Evolutionary conservation across 1,140 invertebrate genomes (phyloP), one percentile per base, ranked within the genome.

Genomic region (Phenacoccus solenopsis): DNA sequence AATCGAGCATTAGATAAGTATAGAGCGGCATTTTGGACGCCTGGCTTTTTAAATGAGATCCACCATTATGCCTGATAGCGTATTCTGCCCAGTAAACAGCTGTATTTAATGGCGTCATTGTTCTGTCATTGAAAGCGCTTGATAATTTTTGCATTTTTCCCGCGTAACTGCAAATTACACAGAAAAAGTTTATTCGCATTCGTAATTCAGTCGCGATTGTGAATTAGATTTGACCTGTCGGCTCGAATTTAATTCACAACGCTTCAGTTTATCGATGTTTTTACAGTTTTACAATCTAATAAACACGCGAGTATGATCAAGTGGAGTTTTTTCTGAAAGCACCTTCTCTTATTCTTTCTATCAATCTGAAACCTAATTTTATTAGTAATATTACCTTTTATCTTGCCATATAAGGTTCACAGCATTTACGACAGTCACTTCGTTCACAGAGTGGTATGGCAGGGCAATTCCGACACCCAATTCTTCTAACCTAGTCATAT

Each of bases 71-170:
- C 59, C 80, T 77, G 4, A 82, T 76, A 0, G 84, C 76, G 72
- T 84, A 85, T 73, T 86, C 84, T 5, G 82, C 78, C 84, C 85
- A 86, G 72, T 78, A 85, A 69, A 79, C 75, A 1, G 84, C 84
- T 2, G 78, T 81, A 13, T 86, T 79, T 30, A 83, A 61, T 0
- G 85, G 78, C 67, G 77, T 78, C 28, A 80, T 73, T 4, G 81
- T 81, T 73, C 83, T 81, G 70, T 83, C 82, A 32, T 76, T n/a
- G 20, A 78, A 80, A n/a, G 67, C 5, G 16, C 25, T 35, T 9
- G 71, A 69, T 30, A 72, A n/a, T 13, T 56, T 56, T 32, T 56
- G 49, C 10, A 67, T 67, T 68, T 70, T 70, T 35, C 72, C 71
- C 35, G 20, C 68, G 70, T 72, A 72, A 57, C 72, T 72, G 67